Conservation (phyloP, 35 echinoderm and acorn worm genomes). For the Amphiura filiformis region DNA sequence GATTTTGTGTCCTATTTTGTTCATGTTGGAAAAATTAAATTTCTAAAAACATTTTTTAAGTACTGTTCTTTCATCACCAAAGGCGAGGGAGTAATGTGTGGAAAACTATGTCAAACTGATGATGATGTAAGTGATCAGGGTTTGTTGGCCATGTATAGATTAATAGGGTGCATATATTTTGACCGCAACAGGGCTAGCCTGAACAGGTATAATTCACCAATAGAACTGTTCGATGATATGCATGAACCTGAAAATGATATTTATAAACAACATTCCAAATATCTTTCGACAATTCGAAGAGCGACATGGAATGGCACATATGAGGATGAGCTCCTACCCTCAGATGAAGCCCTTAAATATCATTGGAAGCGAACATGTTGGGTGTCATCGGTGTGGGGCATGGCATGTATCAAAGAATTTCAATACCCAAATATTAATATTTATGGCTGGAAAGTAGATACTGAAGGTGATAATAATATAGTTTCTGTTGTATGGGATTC, state of each 20-base stretch:
- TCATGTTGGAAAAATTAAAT: slow-evolving; percentile 31
- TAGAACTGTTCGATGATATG: slow-evolving; percentile 28
- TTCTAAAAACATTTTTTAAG: slow-evolving; percentile 44
- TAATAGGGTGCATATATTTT: slow-evolving; percentile 50
- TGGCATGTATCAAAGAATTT: slow-evolving; percentile 14
- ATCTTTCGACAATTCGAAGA: slow-evolving; percentile 25
- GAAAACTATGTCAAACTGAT: slow-evolving; percentile 19
- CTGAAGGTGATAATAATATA: background rate
- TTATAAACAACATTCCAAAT: slow-evolving; percentile 18
- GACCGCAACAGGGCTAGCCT: slow-evolving; percentile 33
- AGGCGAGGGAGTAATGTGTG: background rate
- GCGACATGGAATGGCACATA: slow-evolving; percentile 49
- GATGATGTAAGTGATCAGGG: background rate
- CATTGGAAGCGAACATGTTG: slow-evolving; percentile 43
- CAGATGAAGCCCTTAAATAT: slow-evolving; percentile 20
- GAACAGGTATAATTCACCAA: slow-evolving; percentile 35
- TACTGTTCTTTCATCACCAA: slow-evolving; percentile 39
- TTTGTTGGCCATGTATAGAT: slow-evolving; percentile 35
- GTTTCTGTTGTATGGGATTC: slow-evolving; percentile 31
- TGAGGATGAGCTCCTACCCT: slow-evolving; percentile 56
- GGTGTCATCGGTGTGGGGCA: slow-evolving; percentile 39
- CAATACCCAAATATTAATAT: slow-evolving; percentile 23
- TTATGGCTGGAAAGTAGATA: slow-evolving; percentile 28
- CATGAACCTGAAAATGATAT: background rate
- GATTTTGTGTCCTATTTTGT: slow-evolving; percentile 59